Conservation (phyloP, 1,140 invertebrate genomes). For the Drosophila insularis region DNA sequence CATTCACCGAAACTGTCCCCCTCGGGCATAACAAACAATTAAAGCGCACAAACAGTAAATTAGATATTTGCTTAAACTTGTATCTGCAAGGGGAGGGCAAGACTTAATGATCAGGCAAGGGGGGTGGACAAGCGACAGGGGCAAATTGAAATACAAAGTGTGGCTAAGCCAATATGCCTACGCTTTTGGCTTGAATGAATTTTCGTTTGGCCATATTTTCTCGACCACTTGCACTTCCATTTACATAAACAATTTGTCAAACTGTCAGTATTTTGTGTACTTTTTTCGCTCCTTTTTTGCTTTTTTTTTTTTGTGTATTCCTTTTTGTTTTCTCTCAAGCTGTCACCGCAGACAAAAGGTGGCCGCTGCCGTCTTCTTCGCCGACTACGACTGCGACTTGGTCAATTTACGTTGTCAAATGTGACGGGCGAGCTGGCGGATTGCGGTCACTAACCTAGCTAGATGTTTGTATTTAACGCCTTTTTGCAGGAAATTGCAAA, state of each 20-base stretch:
- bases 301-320: constrained; percentile 1
- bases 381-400: constrained; percentile 10
- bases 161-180: constrained; percentile 50
- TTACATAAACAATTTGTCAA: constrained; percentile 79
- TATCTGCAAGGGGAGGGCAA: background rate
- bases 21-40: constrained; percentile 52
- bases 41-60: constrained; percentile 64
- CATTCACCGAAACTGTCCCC: constrained; percentile 39
- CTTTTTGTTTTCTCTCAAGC: constrained; percentile 29
- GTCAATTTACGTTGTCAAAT: constrained; percentile 66
- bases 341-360: constrained; percentile 64
- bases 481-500: constrained; percentile 58
- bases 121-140: too few species aligned
- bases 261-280: constrained; percentile 72
- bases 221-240: constrained; percentile 57
- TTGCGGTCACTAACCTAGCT: constrained; percentile 49
- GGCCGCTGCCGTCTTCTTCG: background rate
- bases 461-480: constrained; percentile 33
- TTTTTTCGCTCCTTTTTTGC: constrained; percentile 35
- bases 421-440: constrained; percentile 39
- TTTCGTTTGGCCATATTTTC: constrained; percentile 39
- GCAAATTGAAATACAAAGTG: background rate
- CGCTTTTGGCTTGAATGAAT: constrained; percentile 28
- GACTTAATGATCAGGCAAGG: background rate
- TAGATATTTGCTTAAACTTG: constrained; percentile 59